Percentiles rank a stretch among this genome's conserved stretches.
These are phyloP conservation scores for Tricholaema leucomelas DNA, from an alignment of 2,113 vertebrate species.

Conservation along the genomic window DNA sequence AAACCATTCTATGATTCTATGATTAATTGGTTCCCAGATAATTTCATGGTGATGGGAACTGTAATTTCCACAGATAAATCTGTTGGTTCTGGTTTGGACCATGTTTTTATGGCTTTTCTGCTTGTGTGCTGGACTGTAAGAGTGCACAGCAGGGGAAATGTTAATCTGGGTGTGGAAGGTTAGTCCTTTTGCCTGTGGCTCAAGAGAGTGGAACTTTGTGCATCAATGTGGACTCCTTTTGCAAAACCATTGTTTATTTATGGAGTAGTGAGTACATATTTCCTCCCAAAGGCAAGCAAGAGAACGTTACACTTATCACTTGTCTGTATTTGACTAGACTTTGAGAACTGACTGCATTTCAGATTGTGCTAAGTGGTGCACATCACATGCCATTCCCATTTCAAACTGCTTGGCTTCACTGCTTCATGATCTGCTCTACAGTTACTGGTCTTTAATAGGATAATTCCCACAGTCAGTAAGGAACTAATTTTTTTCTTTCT, in stretches of 20 bases:
- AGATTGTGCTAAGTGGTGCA: neutral
- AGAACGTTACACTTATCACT: neutral
- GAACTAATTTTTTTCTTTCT: neutral
- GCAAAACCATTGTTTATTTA: neutral
- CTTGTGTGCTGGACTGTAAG: neutral
- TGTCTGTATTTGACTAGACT: neutral
- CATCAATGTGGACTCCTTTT: neutral
- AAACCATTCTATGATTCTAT: too few species aligned
- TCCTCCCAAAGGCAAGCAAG: neutral
- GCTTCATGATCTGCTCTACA: neutral
- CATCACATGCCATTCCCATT: neutral
- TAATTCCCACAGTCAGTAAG: neutral
- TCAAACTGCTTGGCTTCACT: neutral
- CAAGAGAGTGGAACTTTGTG: neutral
- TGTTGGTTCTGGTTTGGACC: neutral
- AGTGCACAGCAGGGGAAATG: neutral
- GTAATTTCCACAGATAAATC: neutral
- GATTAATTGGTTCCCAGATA: neutral
- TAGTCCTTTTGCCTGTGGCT: neutral
- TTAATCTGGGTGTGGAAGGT: neutral
- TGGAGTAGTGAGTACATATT: neutral
- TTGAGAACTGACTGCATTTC: neutral
- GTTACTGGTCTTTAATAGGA: neutral
- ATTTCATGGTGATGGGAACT: neutral
- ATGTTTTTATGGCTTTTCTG: fast-evolving